A percentile compares a stretch with the other conserved stretches of the same genome.
Conservation (phyloP, 2,797 vertebrate genomes). For the Chrosomus eos region DNA sequence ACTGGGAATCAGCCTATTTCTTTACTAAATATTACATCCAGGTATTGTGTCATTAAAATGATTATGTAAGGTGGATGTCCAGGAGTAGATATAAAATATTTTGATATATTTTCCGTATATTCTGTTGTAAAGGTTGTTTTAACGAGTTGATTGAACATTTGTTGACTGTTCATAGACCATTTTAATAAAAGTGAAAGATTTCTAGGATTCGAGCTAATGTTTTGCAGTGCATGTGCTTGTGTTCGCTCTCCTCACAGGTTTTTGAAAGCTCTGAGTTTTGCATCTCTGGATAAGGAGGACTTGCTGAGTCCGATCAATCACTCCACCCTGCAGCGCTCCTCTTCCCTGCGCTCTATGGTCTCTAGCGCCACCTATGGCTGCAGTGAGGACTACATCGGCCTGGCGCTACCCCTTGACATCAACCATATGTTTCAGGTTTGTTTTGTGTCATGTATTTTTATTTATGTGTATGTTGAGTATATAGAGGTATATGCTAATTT, state of each 20-base stretch:
- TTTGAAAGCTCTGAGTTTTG: slow-evolving; percentile 89
- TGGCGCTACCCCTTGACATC: slow-evolving; percentile 84
- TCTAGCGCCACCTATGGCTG: slow-evolving; percentile 83
- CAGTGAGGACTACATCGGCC: slow-evolving; percentile 86
- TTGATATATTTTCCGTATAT: too few relatives aligned
- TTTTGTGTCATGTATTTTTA: neutral
- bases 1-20: neutral
- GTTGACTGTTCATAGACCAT: neutral
- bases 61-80: neutral
- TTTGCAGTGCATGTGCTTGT: neutral
- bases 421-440: slow-evolving; percentile 87
- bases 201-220: neutral
- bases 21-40: neutral
- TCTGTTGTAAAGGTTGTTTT: neutral
- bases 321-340: slow-evolving; percentile 85
- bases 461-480: neutral
- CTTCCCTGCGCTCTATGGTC: slow-evolving; percentile 86
- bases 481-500: neutral
- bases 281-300: slow-evolving; percentile 87
- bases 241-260: slow-evolving; percentile 71
- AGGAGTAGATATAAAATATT: neutral
- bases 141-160: neutral
- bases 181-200: neutral
- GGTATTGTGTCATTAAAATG: neutral
- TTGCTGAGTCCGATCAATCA: slow-evolving; percentile 87